Base-by-base conservation (phyloP, 2,888 invertebrate species). In the Leucophora obtusa region DNA sequence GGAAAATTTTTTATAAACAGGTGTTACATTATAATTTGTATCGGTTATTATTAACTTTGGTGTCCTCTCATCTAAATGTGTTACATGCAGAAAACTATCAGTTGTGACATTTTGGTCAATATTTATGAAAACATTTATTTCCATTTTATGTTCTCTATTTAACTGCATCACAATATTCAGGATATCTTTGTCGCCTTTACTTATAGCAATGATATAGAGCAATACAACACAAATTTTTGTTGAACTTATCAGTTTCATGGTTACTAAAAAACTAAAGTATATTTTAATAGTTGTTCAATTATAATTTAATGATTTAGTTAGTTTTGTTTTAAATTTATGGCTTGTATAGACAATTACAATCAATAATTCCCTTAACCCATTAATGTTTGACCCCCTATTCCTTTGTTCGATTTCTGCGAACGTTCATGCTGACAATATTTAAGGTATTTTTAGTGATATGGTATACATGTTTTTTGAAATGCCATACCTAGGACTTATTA, bases 121-220 rank as follows among this genome's bases (percentile, higher is more conserved):
- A 51, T 51, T 63, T 51, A 63, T 63, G 33, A 51, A 33, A 17
- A 63, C 9, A 51, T 63, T 51, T 51, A 51, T 33, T 63, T 63
- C 33, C 2, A 14, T 17, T 7, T 17, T 10, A 14, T 51, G 17
- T 1, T 63, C 7, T 50, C 3, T 1, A 51, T 63, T 63, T 9
- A 63, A 6, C 10, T 63, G 28, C 14, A 51, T 51, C 1, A 63
- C 14, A 14, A 38, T 38, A 18, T 18, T 18, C 0, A 9, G 9
- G 38, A 59, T 18, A 38, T 59, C 15, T 18, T 1, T 6, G 6
- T 38, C 1, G 1, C 14, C 15, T 58, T 35, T 17, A 38, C 6
- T 59, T 28, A 28, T 28, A 6, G 17, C 11, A 38, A 38, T 10
- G 38, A 38, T 3, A 38, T 38, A 11, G 1, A 38, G 1, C 11